phyloP scores from a whole-genome alignment of 2,113 vertebrate genomes.

The Macquaria australasica region DNA sequence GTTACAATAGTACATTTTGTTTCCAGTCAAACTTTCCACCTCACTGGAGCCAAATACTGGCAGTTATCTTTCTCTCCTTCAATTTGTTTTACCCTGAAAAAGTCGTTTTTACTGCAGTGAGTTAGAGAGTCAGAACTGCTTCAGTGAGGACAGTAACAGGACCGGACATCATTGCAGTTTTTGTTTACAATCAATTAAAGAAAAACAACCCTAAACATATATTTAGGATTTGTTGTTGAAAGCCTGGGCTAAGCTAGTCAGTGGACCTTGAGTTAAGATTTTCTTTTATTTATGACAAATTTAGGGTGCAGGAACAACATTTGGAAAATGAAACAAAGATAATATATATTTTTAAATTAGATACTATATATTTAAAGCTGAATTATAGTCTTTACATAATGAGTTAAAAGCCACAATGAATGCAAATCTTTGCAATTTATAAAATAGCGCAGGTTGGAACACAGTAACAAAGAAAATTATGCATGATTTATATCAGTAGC shows the following conservation, averaged over 20 bases:
- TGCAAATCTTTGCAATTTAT: neutral
- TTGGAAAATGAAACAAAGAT: neutral
- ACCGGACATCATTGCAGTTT: neutral
- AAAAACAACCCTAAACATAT: neutral
- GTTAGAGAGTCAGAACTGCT: neutral
- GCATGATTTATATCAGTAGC: neutral
- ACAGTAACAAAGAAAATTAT: neutral
- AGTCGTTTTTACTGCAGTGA: neutral
- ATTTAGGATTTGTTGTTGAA: neutral
- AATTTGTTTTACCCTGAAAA: neutral
- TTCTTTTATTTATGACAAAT: neutral
- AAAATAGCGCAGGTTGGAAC: neutral
- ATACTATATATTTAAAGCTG: neutral
- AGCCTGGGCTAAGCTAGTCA: neutral
- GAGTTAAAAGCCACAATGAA: neutral
- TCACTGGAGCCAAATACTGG: neutral
- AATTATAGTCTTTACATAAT: no score
- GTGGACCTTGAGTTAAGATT: neutral
- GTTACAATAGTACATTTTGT: neutral
- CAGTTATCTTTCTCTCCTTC: neutral
- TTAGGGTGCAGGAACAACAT: neutral
- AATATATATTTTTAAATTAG: no score
- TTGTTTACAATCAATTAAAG: neutral
- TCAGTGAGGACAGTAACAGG: neutral
- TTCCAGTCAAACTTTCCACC: conserved; percentile 7